Base-by-base conservation (phyloP, 2,797 vertebrate genomes). In the Sorex maritimensis region DNA sequence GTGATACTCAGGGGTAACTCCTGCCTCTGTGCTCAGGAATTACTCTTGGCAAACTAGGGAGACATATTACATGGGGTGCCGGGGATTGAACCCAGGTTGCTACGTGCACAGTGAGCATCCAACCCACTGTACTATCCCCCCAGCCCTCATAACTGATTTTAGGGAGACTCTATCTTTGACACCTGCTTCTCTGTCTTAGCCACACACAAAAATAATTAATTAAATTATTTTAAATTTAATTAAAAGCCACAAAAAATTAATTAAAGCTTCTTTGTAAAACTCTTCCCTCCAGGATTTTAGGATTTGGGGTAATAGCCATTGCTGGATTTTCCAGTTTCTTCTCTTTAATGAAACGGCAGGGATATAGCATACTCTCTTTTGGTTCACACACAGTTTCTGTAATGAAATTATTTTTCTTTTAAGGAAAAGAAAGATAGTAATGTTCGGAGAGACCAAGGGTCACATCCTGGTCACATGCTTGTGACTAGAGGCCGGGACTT, bases 201-300 rank as follows among this genome's bases (percentile, higher is more conserved):
- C 34, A 34, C 34, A 34, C 34, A 34, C 34, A 34, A 34, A 34
- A 34, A 34, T 34, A 34, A 34, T 2, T 34, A 34, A 34, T 34
- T 34, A 34, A 34, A 34, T 34, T 34, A 34, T 34, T 34, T 34
- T 34, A 34, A 34, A 34, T 34, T 34, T 34, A 34, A 34, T 34
- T 34, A 34, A 34, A 34, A 34, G 34, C 34, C 34, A 34, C 34
- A 34, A 34, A 34, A 34, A 34, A 34, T 44, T 44, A 44, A 44
- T 44, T 44, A 44, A 7, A 44, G 41, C 41, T 44, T 44, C 10
- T 52, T 52, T 52, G 13, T 52, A 52, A 52, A 52, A 52, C 49
- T 52, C 10, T 14, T 52, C 49, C 13, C 49, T 74, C 49, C 75
- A 88, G 67, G 58, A 80, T 58, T 94, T 88, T 89, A 81, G 71